These are phyloP conservation scores for Eidolon helvum DNA, from an alignment of 2,113 vertebrate genomes.

Conservation along the genomic window DNA sequence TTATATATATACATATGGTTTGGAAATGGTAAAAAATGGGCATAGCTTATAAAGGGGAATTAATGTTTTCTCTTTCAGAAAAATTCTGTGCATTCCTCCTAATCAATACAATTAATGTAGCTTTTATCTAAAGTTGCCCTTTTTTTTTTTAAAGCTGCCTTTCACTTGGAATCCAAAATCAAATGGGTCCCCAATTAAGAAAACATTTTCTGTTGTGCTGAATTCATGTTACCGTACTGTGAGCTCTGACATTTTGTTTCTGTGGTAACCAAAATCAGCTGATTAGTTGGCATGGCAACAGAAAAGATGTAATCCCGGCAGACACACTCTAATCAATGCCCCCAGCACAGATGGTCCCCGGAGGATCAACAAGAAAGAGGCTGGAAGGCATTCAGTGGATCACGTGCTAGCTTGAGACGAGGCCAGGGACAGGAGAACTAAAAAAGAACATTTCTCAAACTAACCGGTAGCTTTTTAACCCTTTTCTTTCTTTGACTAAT, in stretches of 20 bases:
- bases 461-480: slow-evolving; percentile 86
- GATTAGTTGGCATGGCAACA: slow-evolving; percentile 99
- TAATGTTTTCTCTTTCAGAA: slow-evolving; percentile 66
- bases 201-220: slow-evolving; percentile 95
- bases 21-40: slow-evolving; percentile 63
- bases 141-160: slow-evolving; percentile 72
- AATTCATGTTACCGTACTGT: slow-evolving; percentile 93
- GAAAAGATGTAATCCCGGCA: slow-evolving; percentile 99
- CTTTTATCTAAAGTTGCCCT: slow-evolving; percentile 77
- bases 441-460: slow-evolving; percentile 89
- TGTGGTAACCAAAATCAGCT: slow-evolving; percentile 99
- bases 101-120: slow-evolving; percentile 82
- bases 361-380: slow-evolving; percentile 99
- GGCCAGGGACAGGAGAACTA: slow-evolving; percentile 83
- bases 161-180: slow-evolving; percentile 91
- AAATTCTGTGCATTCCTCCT: slow-evolving; percentile 73
- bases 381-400: slow-evolving; percentile 91
- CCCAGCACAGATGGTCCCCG: slow-evolving; percentile 99
- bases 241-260: slow-evolving; percentile 97
- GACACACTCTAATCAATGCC: slow-evolving; percentile 99
- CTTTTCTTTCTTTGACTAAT: slow-evolving; percentile 79
- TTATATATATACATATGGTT: background rate
- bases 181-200: slow-evolving; percentile 96
- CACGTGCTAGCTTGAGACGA: slow-evolving; percentile 87
- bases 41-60: slow-evolving; percentile 69